Base-by-base conservation (phyloP, 2,113 vertebrate genomes). In the Dermatemys mawii region DNA sequence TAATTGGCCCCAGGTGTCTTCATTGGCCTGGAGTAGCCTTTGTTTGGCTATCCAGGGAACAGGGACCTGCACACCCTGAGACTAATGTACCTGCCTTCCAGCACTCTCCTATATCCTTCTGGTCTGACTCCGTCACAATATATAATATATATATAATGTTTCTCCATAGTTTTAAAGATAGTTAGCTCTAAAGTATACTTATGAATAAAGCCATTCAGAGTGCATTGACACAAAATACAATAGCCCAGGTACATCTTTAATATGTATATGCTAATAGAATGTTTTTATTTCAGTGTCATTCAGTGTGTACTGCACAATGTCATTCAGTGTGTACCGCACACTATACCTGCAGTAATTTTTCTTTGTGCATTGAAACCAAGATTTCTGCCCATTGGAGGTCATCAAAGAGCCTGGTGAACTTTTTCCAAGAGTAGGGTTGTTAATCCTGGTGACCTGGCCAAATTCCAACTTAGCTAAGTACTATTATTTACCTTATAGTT, bases 401-500 rank as follows among this genome's bases (percentile, higher is more conserved):
- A 96, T 46, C 1, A 3, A 88, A 93, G 88, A 88, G 27, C 4
- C 6, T 84, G 67, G 32, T 83, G 90, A 95, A 95, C 73, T 84
- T 96, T 91, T 88, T 90, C 89, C 83, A 91, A 41, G 90, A 53
- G 70, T 55, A 78, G 38, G 44, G 29, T 89, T 93, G 79, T 89
- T 94, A 94, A 93, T 96, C 89, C 80, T 78, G 51, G 38, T 90
- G 78, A 95, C 82, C 76, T 93, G 95, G 86, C 84, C 83, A 94
- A 54, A 63, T 60, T 95, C 90, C 94, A 91, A 3, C 57, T 4
- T 90, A 78, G 48, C 48, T 93, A 73, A 95, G 95, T 83, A 73
- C 63, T 54, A 81, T 93, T 94, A 95, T 94, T 96, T 96, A 89
- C 92, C 93, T 89, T 87, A 83, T 92, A 93, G 88, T 81, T 88